Base-by-base conservation (phyloP, 2,888 invertebrate genomes). In the Polia nebulosa region DNA sequence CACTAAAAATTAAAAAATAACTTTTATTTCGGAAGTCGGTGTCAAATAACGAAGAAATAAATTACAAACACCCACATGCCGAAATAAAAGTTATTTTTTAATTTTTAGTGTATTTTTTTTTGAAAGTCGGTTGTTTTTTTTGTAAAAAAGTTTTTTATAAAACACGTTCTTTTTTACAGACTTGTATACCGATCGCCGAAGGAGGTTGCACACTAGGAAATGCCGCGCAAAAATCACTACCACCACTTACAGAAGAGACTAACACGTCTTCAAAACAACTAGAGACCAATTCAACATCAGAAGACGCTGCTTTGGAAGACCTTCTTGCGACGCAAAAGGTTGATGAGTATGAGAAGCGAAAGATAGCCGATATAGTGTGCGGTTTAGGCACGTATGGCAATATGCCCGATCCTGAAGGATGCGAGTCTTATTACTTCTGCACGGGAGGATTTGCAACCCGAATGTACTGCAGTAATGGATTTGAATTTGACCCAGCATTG, bases 161-260 rank as follows among this genome's bases (percentile, higher is more conserved):
- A 0, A 2, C 11, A 25, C 4, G n/a, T 53, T 47, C 3, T 20
- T 22, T 20, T n/a, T 60, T 56, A 25, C 64, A 75, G 75, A 51
- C 41, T 5, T 75, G 75, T 13, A 8, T 60, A 25, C 15, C 20
- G 36, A 75, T 75, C 6, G 17, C 76, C 0, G 82, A 84, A 71
- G 86, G 85, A 11, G 86, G 86, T 4, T 86, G 86, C 47, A 81
- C 86, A 7, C 62, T 70, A 8, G 58, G 47, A 2, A 53, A n/a
- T 27, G 5, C 39, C 15, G 65, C n/a, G 1, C 53, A 70, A 53
- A 55, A 65, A 49, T 22, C 29, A 8, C 13, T 7, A 15, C 3
- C 5, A 11, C 27, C 2, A n/a, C 7, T 34, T 25, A 29, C 32
- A 32, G 44, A 41, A 41, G 32, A 39, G 6, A 45, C 49, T 51